phyloP scores from a whole-genome alignment of 2,113 vertebrate genomes.

The Falco punctatus region DNA sequence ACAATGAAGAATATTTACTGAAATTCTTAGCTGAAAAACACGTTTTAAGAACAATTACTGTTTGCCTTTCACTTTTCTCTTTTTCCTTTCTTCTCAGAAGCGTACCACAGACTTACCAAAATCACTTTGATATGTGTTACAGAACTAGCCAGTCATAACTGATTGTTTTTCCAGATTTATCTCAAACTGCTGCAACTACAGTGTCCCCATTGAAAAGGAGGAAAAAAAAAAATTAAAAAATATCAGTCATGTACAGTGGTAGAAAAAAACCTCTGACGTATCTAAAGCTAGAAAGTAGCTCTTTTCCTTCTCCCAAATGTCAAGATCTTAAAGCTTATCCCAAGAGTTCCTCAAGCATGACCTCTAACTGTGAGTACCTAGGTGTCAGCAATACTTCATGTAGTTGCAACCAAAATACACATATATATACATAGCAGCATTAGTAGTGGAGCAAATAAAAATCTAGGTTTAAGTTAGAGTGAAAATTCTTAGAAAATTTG shows the following conservation, averaged over 20 bases:
- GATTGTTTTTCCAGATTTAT: background rate
- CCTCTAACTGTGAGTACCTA: background rate
- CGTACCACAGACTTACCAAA: background rate
- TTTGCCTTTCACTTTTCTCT: background rate
- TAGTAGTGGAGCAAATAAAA: background rate
- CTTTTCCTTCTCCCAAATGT: background rate
- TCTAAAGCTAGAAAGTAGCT: background rate
- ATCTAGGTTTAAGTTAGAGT: background rate
- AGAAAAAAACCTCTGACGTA: background rate
- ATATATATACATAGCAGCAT: background rate
- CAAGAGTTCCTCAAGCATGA: background rate
- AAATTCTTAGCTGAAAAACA: background rate
- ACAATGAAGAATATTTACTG: background rate
- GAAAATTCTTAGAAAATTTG: background rate
- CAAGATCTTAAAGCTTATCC: background rate
- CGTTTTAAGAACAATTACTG: background rate
- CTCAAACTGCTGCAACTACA: background rate
- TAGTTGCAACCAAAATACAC: background rate
- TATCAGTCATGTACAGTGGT: no score
- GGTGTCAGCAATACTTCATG: background rate
- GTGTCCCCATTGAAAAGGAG: background rate
- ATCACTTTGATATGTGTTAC: background rate
- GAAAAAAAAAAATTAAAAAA: background rate
- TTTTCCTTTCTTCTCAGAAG: background rate
- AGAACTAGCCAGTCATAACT: background rate